These are phyloP conservation scores for Agrypnus murinus DNA, from an alignment of 2,888 invertebrate species.

Conservation along the genomic window DNA sequence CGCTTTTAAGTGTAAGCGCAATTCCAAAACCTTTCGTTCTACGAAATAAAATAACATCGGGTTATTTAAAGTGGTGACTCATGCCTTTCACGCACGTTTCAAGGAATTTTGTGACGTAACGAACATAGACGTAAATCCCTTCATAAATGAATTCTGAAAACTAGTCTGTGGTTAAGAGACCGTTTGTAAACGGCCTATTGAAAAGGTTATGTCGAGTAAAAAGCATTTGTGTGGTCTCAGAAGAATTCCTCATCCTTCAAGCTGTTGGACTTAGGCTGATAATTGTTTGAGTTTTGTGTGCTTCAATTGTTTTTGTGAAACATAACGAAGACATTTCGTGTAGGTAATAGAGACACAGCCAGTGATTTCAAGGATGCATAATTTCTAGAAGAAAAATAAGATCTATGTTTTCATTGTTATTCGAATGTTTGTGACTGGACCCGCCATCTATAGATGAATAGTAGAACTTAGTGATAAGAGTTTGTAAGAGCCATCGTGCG, in stretches of 20 bases:
- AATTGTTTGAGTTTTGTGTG: too few species aligned
- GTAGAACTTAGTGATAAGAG: slow-evolving; percentile 43
- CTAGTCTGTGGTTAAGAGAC: too few species aligned
- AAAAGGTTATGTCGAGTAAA: too few species aligned
- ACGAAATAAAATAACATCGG: slow-evolving; percentile 45
- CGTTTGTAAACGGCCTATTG: too few species aligned
- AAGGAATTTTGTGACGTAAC: slow-evolving; percentile 34
- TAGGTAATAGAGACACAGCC: too few species aligned
- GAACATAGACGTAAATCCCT: slow-evolving; percentile 3
- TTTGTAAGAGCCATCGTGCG: slow-evolving; percentile 52
- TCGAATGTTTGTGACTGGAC: slow-evolving; percentile 1
- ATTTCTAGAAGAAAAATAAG: too few species aligned
- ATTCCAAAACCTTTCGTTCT: slow-evolving; percentile 34
- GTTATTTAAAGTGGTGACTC: slow-evolving; percentile 50
- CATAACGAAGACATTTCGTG: too few species aligned
- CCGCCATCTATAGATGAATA: slow-evolving; percentile 43
- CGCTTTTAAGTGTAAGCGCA: slow-evolving; percentile 43
- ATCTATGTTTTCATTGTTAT: not conserved
- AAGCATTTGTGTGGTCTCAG: too few species aligned
- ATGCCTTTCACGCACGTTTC: slow-evolving; percentile 46
- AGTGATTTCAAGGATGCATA: too few species aligned
- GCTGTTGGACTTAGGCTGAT: too few species aligned
- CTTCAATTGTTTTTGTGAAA: too few species aligned
- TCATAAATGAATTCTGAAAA: not conserved
- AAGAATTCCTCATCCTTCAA: too few species aligned